These are phyloP conservation scores for Drosophila ironensis DNA, from an alignment of 1,140 invertebrate genomes.

Conservation along the genomic window DNA sequence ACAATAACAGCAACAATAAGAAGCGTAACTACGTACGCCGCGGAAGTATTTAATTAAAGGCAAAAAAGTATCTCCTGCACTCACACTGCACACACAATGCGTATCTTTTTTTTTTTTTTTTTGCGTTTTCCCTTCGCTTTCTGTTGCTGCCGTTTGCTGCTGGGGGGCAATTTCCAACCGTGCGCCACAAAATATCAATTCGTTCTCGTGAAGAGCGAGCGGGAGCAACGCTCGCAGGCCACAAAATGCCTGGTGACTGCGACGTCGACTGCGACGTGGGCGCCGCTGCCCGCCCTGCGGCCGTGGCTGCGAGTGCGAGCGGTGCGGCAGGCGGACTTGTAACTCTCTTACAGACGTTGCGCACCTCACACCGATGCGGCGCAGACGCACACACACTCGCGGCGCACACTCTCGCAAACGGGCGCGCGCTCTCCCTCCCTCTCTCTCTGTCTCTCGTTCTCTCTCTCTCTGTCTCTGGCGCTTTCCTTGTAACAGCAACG, in stretches of 20 bases:
- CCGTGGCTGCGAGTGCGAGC: slow-evolving; percentile 38
- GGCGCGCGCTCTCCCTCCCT: background rate
- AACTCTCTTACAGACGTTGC: slow-evolving; percentile 63
- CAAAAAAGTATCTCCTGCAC: slow-evolving; percentile 71
- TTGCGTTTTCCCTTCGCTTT: slow-evolving; percentile 2
- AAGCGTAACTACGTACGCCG: slow-evolving; percentile 41
- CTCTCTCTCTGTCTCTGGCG: background rate
- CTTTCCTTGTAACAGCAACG: too few species aligned
- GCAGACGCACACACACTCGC: slow-evolving; percentile 6
- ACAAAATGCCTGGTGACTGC: background rate
- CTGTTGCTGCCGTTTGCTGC: slow-evolving; percentile 14
- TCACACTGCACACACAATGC: slow-evolving; percentile 40
- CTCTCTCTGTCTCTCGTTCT: background rate
- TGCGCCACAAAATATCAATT: slow-evolving; percentile 72
- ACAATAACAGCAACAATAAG: slow-evolving; percentile 25
- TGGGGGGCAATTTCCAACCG: slow-evolving; percentile 55
- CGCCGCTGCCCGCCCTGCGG: background rate
- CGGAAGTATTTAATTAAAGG: slow-evolving; percentile 78
- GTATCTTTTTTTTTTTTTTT: slow-evolving; percentile 42
- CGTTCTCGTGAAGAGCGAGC: slow-evolving; percentile 54
- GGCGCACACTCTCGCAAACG: slow-evolving; percentile 4
- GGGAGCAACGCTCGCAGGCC: slow-evolving; percentile 15
- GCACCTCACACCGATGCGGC: slow-evolving; percentile 32
- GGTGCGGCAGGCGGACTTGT: slow-evolving; percentile 52
- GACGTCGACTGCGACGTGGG: background rate